Evolutionary conservation across 2,797 vertebrate genomes (phyloP), one percentile per base, ranked within the genome.

Genomic region (Mormyrus hasselquistii): DNA sequence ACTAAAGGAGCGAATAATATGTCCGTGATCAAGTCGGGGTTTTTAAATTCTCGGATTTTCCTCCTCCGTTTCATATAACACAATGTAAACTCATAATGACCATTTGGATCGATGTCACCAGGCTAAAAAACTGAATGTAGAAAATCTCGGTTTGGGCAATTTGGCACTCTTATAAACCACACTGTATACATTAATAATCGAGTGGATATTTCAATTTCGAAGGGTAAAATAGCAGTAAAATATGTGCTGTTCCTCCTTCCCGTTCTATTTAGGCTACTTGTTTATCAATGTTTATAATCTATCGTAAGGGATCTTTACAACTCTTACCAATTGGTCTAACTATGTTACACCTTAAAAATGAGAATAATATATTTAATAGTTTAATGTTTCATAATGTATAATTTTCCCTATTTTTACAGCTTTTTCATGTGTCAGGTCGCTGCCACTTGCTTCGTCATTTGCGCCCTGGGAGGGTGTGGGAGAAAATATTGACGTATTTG

Each of bases 391-490:
- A 16, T 29, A 38, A 25, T 34, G 34, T 57, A 38, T 52, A 25
- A 25, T 65, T 89, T 47, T 34, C 1, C n/a, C 44, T n/a, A 62
- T 85, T 89, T 89, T 49, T 85, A 16, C n/a, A 76, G 84, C 6
- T 50, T 89, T 34, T 76, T 79, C 73, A 34, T 55, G 19, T 79
- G 22, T 76, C 88, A 29, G 84, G 44, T 76, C 53, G 62, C 50
- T 41, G 83, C 16, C 88, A 87, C 88, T 76, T 89, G 88, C 88
- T 89, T 89, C 88, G 88, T 89, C 88, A 89, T 89, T 89, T 87
- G 88, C 65, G 88, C 88, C 57, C 88, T 87, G 65, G 38, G 50
- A 76, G 84, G 88, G 59, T 73, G 88, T 89, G 88, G 88, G 88
- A 87, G 88, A 89, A 86, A 89, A 89, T 89, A 69, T 86, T 89